Evolutionary conservation across 53 echinoderm and acorn worm genomes (phyloP).

Genomic region (Arbacia lixula): DNA sequence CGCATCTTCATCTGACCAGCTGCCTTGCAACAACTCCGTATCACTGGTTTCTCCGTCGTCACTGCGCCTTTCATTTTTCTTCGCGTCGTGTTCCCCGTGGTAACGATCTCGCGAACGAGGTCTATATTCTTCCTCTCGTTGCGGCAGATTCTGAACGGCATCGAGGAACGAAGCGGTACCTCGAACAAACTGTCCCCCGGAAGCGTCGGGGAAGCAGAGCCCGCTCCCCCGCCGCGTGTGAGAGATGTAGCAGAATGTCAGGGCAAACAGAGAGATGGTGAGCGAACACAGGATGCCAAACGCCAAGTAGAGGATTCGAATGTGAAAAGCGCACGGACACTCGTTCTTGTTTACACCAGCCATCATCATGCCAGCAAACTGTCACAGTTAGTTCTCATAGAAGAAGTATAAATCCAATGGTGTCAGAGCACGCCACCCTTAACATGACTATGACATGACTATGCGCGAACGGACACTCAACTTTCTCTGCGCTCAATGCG

Average conservation of each 20-base stretch:
- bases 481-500: too few relatives aligned
- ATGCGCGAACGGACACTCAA: too few relatives aligned
- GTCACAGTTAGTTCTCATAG: too few relatives aligned
- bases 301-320: slow-evolving; percentile 21
- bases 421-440: too few relatives aligned
- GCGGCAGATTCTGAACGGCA: neutral
- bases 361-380: too few relatives aligned
- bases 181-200: neutral
- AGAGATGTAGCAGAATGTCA: slow-evolving; percentile 25
- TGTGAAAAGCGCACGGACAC: slow-evolving; percentile 12
- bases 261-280: slow-evolving; percentile 7
- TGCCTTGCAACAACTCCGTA: too few relatives aligned
- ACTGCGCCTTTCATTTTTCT: neutral
- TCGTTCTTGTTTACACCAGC: slow-evolving; percentile 1
- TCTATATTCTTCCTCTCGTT: neutral
- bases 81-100: too few relatives aligned
- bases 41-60: neutral
- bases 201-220: slow-evolving; percentile 27
- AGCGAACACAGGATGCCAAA: slow-evolving; percentile 7
- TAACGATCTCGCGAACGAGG: neutral
- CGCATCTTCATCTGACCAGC: too few relatives aligned
- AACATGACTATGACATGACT: too few relatives aligned
- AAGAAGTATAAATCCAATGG: too few relatives aligned
- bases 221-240: neutral
- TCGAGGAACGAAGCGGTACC: slow-evolving; percentile 24